phyloP scores from a whole-genome alignment of 2,113 vertebrate species.

The Corydoras maculifer region DNA sequence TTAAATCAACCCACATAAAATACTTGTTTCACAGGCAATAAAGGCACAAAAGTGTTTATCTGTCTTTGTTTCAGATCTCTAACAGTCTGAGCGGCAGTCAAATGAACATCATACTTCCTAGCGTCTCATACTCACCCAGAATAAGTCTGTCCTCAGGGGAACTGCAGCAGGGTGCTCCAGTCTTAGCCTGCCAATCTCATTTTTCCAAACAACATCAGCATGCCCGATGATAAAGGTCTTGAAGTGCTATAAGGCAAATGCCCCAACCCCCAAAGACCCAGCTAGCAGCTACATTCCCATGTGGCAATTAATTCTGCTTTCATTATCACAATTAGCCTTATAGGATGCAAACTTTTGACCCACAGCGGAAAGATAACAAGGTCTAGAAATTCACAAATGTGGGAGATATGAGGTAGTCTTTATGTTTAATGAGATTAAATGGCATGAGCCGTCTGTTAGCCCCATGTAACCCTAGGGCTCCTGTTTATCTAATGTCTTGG shows the following conservation, averaged over 20 bases:
- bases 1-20: background rate
- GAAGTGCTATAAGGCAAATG: slow-evolving; percentile 54
- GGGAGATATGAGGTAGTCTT: slow-evolving; percentile 9
- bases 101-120: slow-evolving; percentile 10
- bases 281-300: slow-evolving; percentile 52
- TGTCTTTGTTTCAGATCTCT: background rate
- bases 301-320: slow-evolving; percentile 57
- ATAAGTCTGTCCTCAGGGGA: slow-evolving; percentile 50
- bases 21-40: background rate
- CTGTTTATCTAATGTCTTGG: background rate
- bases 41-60: background rate
- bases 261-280: slow-evolving; percentile 50
- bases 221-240: slow-evolving; percentile 70
- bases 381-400: slow-evolving; percentile 25
- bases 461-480: slow-evolving; percentile 20
- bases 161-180: slow-evolving; percentile 38
- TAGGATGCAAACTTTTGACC: slow-evolving; percentile 52
- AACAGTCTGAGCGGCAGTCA: slow-evolving; percentile 14
- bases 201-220: slow-evolving; percentile 59
- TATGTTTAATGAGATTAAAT: slow-evolving; percentile 21
- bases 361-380: slow-evolving; percentile 57
- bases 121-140: slow-evolving; percentile 13
- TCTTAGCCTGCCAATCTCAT: slow-evolving; percentile 66
- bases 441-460: slow-evolving; percentile 46
- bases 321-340: slow-evolving; percentile 68